Evolutionary conservation across 2,113 vertebrate genomes (phyloP).

Genomic region (Rhinichthys klamathensis): DNA sequence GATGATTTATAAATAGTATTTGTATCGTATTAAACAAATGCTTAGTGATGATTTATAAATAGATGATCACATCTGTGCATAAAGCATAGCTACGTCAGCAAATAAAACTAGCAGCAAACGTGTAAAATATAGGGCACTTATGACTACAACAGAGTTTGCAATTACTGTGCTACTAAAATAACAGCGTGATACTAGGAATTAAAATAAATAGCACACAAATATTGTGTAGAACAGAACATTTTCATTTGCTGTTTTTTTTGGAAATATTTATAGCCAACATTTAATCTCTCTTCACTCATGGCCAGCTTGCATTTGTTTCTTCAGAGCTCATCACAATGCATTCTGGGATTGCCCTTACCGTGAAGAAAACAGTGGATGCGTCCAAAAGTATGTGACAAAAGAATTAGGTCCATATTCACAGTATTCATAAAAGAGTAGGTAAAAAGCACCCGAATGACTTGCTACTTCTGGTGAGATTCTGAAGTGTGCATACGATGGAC

Average conservation of each 20-base stretch:
- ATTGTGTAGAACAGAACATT: too few relatives aligned
- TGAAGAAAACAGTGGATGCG: neutral
- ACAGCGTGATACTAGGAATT: neutral
- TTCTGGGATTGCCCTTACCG: neutral
- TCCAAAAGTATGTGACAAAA: too few relatives aligned
- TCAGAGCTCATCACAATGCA: neutral
- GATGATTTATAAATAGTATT: conserved; percentile 19
- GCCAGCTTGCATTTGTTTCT: neutral
- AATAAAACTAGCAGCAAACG: neutral
- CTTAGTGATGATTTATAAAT: conserved; percentile 23
- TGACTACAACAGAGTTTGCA: neutral
- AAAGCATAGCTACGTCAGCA: conserved; percentile 3
- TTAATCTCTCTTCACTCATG: neutral
- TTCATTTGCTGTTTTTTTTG: too few relatives aligned
- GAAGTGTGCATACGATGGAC: too few relatives aligned
- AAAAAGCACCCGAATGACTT: too few relatives aligned
- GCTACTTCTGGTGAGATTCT: too few relatives aligned
- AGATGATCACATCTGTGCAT: neutral
- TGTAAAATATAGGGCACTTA: neutral
- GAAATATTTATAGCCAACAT: neutral
- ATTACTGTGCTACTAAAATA: neutral
- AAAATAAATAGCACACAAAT: too few relatives aligned
- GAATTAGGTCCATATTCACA: too few relatives aligned
- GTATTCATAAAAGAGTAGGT: too few relatives aligned
- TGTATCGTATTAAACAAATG: conserved; percentile 16